Evolutionary conservation across 2,888 invertebrate genomes (phyloP).

Genomic region (Siphlonurus alternatus): DNA sequence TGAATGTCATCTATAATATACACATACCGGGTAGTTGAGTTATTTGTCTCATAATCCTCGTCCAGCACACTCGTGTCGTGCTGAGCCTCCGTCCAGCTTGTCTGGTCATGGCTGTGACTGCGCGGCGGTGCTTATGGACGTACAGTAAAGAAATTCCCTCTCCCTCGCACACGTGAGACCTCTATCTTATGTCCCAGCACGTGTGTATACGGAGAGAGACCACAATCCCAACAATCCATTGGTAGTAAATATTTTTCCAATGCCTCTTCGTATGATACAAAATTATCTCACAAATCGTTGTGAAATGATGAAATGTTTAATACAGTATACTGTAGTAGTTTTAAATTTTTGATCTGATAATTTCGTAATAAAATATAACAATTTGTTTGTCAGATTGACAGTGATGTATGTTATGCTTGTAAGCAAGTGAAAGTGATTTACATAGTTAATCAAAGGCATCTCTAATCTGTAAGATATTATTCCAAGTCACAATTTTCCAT

Average conservation of each 20-base stretch:
- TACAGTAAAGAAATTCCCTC: background rate
- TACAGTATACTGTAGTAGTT: no score
- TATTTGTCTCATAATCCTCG: background rate
- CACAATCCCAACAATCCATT: background rate
- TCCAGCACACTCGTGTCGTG: background rate
- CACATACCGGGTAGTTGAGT: background rate
- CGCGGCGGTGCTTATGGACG: background rate
- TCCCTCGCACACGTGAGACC: background rate
- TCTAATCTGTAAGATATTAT: no score
- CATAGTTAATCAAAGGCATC: background rate
- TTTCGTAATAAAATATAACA: background rate
- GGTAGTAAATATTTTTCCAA: no score
- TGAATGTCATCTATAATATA: background rate
- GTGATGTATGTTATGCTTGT: no score
- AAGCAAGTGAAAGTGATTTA: background rate
- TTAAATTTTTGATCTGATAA: background rate
- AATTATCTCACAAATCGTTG: no score
- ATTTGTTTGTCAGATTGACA: background rate
- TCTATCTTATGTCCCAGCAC: constrained; percentile 2
- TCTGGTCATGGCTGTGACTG: background rate
- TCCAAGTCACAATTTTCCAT: no score
- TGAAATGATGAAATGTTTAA: no score
- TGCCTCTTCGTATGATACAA: no score
- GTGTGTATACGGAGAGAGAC: background rate
- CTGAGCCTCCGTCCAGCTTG: background rate